Conservation (phyloP, 2,888 invertebrate genomes). For the Lapara coniferarum region DNA sequence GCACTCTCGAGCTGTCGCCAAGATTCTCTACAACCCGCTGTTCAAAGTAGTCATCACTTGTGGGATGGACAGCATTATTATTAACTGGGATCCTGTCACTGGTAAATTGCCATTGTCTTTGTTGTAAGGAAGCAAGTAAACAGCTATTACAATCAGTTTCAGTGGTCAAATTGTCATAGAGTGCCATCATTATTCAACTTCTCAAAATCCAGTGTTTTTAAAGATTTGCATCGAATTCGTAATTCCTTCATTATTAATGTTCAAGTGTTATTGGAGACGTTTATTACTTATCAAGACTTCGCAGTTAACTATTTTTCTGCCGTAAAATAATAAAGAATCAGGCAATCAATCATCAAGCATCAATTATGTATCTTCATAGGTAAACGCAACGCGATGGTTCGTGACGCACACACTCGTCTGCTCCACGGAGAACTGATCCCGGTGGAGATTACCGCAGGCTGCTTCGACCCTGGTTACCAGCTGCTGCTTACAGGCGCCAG, state of each 20-base stretch:
- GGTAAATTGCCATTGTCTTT: conserved; percentile 58
- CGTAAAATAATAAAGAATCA: not conserved
- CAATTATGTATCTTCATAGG: conserved; percentile 65
- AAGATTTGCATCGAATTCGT: too few relatives aligned
- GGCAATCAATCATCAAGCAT: not conserved
- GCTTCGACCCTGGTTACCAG: conserved; percentile 89
- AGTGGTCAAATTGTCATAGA: not conserved
- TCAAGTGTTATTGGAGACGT: too few relatives aligned
- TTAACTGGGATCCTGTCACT: conserved; percentile 91
- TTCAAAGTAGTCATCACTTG: conserved; percentile 90
- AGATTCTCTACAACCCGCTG: conserved; percentile 89
- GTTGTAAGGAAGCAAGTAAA: not conserved
- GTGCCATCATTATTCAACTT: too few relatives aligned
- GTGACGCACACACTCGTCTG: conserved; percentile 87
- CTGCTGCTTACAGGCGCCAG: conserved; percentile 90
- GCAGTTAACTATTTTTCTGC: too few relatives aligned
- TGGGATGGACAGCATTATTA: conserved; percentile 91
- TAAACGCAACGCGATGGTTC: conserved; percentile 86
- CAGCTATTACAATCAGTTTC: too few relatives aligned
- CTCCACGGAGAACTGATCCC: conserved; percentile 86
- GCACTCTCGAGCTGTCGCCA: conserved; percentile 87
- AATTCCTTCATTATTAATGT: too few relatives aligned
- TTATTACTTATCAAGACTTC: too few relatives aligned
- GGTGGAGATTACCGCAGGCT: conserved; percentile 90
- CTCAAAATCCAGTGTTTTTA: too few relatives aligned